phyloP scores from a whole-genome alignment of 2,797 vertebrate genomes.

The Poecilia picta region DNA sequence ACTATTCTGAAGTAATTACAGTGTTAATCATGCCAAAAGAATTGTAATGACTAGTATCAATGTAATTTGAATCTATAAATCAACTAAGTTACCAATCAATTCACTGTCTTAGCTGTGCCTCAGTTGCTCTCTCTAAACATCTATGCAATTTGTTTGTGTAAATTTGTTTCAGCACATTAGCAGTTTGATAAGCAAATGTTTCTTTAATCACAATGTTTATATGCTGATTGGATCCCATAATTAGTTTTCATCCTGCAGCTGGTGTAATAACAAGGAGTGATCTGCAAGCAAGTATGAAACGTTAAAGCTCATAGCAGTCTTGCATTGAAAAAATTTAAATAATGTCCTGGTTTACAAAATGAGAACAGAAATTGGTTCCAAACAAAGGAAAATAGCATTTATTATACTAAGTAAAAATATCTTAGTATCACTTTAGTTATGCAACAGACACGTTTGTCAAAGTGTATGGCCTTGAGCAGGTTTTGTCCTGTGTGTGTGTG shows the following conservation, averaged over 20 bases:
- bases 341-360: not conserved
- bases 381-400: conserved; percentile 20
- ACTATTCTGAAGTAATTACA: conserved; percentile 3
- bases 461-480: conserved; percentile 51
- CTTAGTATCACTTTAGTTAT: conserved; percentile 41
- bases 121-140: not conserved
- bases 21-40: not conserved
- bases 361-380: conserved; percentile 5
- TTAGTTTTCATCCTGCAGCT: not conserved
- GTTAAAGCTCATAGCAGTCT: not conserved
- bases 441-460: conserved; percentile 52
- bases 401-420: not conserved
- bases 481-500: conserved; percentile 52
- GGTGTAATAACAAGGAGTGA: not conserved
- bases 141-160: conserved; percentile 14
- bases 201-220: conserved; percentile 5
- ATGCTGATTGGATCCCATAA: not conserved
- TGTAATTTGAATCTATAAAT: conserved; percentile 8
- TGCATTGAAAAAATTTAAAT: not conserved
- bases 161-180: conserved; percentile 10
- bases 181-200: not conserved
- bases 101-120: conserved; percentile 1
- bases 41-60: conserved; percentile 3
- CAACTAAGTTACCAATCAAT: not conserved
- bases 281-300: not conserved